Percentiles rank a stretch among this genome's conserved stretches.
phyloP scores from a whole-genome alignment of 1,140 invertebrate genomes.

The Cydia amplana region DNA sequence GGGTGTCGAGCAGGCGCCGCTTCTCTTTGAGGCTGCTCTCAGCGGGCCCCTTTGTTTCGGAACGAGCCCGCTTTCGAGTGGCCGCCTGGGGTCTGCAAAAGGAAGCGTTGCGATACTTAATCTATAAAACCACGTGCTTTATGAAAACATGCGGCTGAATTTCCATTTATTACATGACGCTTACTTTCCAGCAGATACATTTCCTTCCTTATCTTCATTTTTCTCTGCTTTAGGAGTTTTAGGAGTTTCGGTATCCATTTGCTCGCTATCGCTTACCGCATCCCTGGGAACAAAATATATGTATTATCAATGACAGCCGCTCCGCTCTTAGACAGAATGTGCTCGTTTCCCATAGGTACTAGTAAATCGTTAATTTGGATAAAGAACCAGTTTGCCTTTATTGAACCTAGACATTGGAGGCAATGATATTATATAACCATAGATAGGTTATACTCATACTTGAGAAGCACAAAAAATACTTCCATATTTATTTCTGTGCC shows the following conservation, averaged over 20 bases:
- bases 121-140: not conserved
- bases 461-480: too few relatives aligned
- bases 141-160: not conserved
- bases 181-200: slow-evolving; percentile 50
- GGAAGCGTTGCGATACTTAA: slow-evolving; percentile 43
- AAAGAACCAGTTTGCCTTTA: not conserved
- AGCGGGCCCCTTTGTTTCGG: slow-evolving; percentile 61
- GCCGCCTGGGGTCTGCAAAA: slow-evolving; percentile 45
- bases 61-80: slow-evolving; percentile 57
- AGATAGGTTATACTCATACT: too few relatives aligned
- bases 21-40: slow-evolving; percentile 47
- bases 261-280: slow-evolving; percentile 61
- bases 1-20: slow-evolving; percentile 45
- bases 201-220: slow-evolving; percentile 58
- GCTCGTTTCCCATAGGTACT: too few relatives aligned
- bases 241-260: slow-evolving; percentile 36
- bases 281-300: not conserved
- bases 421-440: too few relatives aligned
- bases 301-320: not conserved
- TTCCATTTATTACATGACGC: slow-evolving; percentile 32
- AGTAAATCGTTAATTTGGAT: too few relatives aligned
- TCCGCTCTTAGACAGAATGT: too few relatives aligned
- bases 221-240: slow-evolving; percentile 57
- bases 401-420: not conserved
- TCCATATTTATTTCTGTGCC: too few relatives aligned